Percentiles rank a stretch among this genome's conserved stretches.
Evolutionary conservation across 1,140 invertebrate genomes (phyloP).

Genomic region (Lucilia cuprina): DNA sequence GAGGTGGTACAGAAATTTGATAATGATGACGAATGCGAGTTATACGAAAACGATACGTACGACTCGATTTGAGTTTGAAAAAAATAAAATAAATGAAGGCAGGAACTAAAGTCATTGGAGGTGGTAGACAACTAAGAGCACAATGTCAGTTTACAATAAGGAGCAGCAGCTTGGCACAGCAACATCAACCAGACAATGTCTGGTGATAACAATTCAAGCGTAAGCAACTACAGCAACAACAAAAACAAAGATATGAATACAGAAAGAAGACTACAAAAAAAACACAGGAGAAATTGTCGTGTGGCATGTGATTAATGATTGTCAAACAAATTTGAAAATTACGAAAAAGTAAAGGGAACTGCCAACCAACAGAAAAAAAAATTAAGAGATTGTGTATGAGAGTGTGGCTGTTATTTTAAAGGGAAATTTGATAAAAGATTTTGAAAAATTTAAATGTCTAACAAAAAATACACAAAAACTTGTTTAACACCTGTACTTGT

Average conservation of each 20-base stretch:
- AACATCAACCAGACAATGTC: constrained; percentile 36
- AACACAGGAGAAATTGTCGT: constrained; percentile 40
- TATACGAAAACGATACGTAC: neutral
- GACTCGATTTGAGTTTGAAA: neutral
- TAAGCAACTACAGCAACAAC: constrained; percentile 18
- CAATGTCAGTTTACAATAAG: neutral
- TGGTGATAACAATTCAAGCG: constrained; percentile 43
- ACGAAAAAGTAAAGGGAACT: neutral
- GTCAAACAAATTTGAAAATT: constrained; percentile 42
- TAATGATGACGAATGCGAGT: neutral
- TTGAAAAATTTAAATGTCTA: neutral
- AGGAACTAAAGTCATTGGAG: constrained; percentile 19
- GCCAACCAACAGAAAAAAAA: neutral
- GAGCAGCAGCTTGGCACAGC: neutral
- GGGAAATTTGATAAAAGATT: neutral
- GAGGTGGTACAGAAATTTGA: neutral
- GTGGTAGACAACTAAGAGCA: neutral
- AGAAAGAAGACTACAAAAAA: neutral
- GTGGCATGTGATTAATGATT: constrained; percentile 43
- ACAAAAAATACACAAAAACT: neutral
- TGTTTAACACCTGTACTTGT: neutral
- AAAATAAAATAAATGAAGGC: neutral
- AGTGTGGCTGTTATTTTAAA: neutral
- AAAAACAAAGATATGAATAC: neutral
- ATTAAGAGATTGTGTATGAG: neutral